phyloP scores from a whole-genome alignment of 1,140 invertebrate genomes.

The Campoletis sonorensis region DNA sequence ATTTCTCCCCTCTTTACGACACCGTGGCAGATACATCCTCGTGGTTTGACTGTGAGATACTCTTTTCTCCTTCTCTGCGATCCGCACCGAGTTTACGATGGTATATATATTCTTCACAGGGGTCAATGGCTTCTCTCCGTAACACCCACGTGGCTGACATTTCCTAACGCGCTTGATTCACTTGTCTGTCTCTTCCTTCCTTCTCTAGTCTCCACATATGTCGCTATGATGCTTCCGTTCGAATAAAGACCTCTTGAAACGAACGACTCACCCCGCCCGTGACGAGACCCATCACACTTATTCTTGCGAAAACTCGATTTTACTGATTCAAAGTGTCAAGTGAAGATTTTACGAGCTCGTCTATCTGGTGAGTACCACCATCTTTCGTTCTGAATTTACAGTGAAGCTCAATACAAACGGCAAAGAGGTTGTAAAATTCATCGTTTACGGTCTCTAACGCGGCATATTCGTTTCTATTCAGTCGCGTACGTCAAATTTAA shows the following conservation, averaged over 20 bases:
- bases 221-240: neutral
- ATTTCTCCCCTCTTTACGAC: constrained; percentile 25
- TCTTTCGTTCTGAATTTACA: neutral
- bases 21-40: neutral
- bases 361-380: neutral
- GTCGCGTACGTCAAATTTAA: neutral
- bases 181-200: neutral
- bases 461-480: constrained; percentile 15
- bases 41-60: constrained; percentile 40
- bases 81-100: constrained; percentile 47
- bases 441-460: neutral
- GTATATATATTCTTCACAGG: constrained; percentile 46
- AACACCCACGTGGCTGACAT: constrained; percentile 22
- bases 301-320: constrained; percentile 19
- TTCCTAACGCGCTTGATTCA: constrained; percentile 14
- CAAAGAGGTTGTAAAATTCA: constrained; percentile 12
- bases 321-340: constrained; percentile 38
- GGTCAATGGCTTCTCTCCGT: constrained; percentile 17
- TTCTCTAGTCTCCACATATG: neutral
- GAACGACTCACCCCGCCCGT: neutral
- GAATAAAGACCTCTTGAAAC: neutral
- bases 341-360: constrained; percentile 28
- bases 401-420: neutral
- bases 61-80: constrained; percentile 44
- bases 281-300: neutral